Percentiles rank a stretch among this genome's conserved stretches.
phyloP scores from a whole-genome alignment of 2,797 vertebrate genomes.

The Spatula clypeata region DNA sequence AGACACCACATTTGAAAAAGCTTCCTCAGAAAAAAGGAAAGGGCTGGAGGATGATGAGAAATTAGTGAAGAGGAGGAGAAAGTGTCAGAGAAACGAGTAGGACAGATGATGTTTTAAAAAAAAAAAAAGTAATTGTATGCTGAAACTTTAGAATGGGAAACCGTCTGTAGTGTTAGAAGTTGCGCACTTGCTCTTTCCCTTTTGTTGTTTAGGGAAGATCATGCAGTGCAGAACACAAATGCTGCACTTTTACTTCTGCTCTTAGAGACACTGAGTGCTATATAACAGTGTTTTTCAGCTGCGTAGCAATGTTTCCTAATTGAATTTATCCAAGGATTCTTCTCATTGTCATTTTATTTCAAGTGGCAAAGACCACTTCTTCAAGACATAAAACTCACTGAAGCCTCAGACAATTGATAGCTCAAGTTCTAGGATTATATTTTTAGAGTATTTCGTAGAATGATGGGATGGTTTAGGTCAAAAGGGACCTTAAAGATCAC shows the following conservation, averaged over 20 bases:
- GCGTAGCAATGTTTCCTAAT: neutral
- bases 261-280: neutral
- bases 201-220: neutral
- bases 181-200: neutral
- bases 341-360: neutral
- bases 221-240: rapidly evolving
- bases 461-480: no score
- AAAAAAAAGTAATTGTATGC: neutral
- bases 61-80: neutral
- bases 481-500: no score
- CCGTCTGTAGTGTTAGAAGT: neutral
- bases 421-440: neutral
- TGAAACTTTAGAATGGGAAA: neutral
- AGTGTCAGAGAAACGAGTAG: neutral
- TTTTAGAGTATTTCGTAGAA: neutral
- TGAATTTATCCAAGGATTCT: neutral
- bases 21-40: neutral
- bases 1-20: neutral
- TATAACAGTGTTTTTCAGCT: neutral
- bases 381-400: neutral
- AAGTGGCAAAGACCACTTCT: neutral
- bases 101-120: neutral
- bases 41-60: neutral
- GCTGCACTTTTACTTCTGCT: neutral
- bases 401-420: neutral